Percentiles rank a stretch among this genome's conserved stretches.
Evolutionary conservation across 2,888 invertebrate genomes (phyloP).

Genomic region (Polymixis flavicincta): DNA sequence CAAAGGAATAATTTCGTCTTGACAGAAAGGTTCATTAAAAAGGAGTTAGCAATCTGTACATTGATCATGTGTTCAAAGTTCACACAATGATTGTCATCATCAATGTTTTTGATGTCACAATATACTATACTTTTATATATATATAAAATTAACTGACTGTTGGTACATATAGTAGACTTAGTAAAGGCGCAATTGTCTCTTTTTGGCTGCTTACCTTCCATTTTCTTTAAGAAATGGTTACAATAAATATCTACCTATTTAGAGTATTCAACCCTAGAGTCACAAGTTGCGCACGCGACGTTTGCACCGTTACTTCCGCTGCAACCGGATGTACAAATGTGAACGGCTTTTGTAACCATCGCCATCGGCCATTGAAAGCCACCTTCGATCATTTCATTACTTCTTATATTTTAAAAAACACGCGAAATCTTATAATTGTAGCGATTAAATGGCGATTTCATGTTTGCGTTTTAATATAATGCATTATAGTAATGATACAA

Average conservation of each 20-base stretch:
- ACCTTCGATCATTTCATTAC: conserved; percentile 36
- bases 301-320: conserved; percentile 83
- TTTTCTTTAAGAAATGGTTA: not conserved
- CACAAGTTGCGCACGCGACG: conserved; percentile 76
- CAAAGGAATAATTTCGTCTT: not conserved
- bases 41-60: not conserved
- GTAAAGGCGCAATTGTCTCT: not conserved
- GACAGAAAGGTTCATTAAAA: not conserved
- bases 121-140: not conserved
- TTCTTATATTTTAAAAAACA: conserved; percentile 26
- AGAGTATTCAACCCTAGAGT: conserved; percentile 48
- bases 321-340: conserved; percentile 73
- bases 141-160: no score
- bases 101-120: not conserved
- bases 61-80: not conserved
- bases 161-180: not conserved
- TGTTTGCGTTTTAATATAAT: conserved; percentile 9
- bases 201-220: no score
- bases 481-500: conserved; percentile 4
- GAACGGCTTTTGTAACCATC: conserved; percentile 63
- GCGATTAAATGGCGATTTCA: conserved; percentile 10
- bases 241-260: not conserved
- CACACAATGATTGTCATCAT: not conserved
- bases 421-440: conserved; percentile 16
- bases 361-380: conserved; percentile 45